A percentile compares a stretch with the other conserved stretches of the same genome.
phyloP scores from a whole-genome alignment of 2,797 vertebrate species.

The Lepidocolaptes lacrymiger region DNA sequence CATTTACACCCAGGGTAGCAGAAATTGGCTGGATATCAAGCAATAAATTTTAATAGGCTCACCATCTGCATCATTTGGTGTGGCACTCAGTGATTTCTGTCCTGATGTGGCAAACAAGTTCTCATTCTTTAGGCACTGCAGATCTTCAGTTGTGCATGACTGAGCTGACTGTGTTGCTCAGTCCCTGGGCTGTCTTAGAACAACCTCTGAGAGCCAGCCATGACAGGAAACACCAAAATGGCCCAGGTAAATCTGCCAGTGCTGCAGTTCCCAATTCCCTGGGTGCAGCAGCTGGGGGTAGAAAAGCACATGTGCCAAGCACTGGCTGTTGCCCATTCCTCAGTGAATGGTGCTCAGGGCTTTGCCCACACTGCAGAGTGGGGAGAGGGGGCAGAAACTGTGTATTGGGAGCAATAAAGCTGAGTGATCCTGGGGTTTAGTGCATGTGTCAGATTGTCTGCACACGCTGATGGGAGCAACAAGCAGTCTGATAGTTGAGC shows the following conservation, averaged over 20 bases:
- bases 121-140: neutral
- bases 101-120: constrained; percentile 29
- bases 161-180: neutral
- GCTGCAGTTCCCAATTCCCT: neutral
- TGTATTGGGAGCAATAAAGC: fast-evolving
- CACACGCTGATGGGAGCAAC: fast-evolving
- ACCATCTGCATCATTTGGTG: constrained; percentile 48
- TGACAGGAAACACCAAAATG: neutral
- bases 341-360: neutral
- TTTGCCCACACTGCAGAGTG: neutral
- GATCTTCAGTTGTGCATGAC: neutral
- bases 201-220: neutral
- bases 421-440: neutral
- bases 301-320: neutral
- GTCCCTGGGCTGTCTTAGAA: neutral
- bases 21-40: constrained; percentile 5
- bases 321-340: neutral
- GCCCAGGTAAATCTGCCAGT: neutral
- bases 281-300: neutral
- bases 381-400: neutral
- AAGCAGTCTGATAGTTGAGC: neutral
- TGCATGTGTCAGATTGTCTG: neutral
- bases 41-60: constrained; percentile 28
- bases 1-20: constrained; percentile 35
- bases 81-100: constrained; percentile 5